Evolutionary conservation across 92 coral and sea anemone genomes (phyloP), one percentile per base, ranked within the genome.

Genomic region (Siderastrea siderea): DNA sequence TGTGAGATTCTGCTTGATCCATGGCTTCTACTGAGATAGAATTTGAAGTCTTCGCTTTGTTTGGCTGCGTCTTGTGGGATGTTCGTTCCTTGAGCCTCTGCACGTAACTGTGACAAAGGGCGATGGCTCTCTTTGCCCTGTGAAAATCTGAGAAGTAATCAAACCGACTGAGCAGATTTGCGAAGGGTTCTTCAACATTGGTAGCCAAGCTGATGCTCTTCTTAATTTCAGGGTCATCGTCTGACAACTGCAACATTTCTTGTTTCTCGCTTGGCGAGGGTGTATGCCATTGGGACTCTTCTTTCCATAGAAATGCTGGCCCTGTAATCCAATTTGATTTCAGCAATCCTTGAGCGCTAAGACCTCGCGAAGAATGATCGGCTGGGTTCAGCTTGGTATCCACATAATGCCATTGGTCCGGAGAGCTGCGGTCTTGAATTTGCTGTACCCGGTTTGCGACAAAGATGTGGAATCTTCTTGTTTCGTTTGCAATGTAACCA

Each of bases 131-230:
- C 76, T 53, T 70, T 19, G 53, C 73, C 16, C 87, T 54, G 12
- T 82, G 54, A n/a, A 72, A 70, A 55, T 71, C 79, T 14, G 87
- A 82, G 68, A 82, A 82, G 47, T 69, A 62, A 43, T 82, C 77
- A 15, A 82, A 43, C 19, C 87, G 61, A 47, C 16, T 74, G 64
- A 44, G 59, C 58, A 74, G 60, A n/a, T 52, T 74, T 74, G 79
- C 59, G 10, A 68, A 68, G n/a, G n/a, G n/a, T 26, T 68, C 73
- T 74, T 74, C 43, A 47, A 9, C 5, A 6, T 74, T 4, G 60
- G 19, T 51, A 3, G 55, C 79, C 26, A 17, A 15, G 58, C 7
- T 50, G 8, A 57, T 7, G 45, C 43, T 15, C 47, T 17, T 59
- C 63, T 54, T 75, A 5, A 59, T 58, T 75, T 43, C 80, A 38